phyloP scores from a whole-genome alignment of 2,888 invertebrate species.

The Tetragonisca angustula region DNA sequence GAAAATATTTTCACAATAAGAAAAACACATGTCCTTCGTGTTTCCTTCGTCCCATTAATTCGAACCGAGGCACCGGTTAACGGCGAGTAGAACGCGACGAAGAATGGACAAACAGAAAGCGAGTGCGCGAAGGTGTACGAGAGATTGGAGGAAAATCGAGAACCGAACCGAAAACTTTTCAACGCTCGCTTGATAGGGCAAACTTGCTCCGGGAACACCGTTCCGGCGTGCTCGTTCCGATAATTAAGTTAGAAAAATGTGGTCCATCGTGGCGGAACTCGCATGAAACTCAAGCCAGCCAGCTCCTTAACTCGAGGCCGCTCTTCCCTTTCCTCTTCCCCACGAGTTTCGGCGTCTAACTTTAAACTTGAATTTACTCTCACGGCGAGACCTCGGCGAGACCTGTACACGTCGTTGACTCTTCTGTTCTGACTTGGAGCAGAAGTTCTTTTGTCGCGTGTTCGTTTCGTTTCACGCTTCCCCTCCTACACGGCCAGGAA shows the following conservation, averaged over 20 bases:
- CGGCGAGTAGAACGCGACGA: conserved; percentile 60
- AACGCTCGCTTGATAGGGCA: conserved; percentile 62
- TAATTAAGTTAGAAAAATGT: conserved; percentile 81
- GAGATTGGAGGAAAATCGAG: conserved; percentile 55
- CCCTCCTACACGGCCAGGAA: background rate
- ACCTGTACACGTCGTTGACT: conserved; percentile 63
- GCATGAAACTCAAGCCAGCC: conserved; percentile 59
- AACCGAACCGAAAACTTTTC: conserved; percentile 71
- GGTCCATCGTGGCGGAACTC: conserved; percentile 68
- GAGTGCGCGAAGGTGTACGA: conserved; percentile 8
- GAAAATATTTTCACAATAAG: no score
- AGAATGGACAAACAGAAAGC: conserved; percentile 56
- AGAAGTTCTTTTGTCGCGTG: conserved; percentile 54
- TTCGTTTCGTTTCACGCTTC: conserved; percentile 39
- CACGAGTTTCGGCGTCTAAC: conserved; percentile 58
- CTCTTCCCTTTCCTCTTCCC: conserved; percentile 16
- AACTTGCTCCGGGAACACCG: conserved; percentile 58
- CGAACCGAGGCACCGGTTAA: conserved; percentile 55
- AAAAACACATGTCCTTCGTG: background rate
- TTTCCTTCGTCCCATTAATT: conserved; percentile 12
- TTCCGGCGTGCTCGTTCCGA: conserved; percentile 69
- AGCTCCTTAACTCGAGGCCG: conserved; percentile 55
- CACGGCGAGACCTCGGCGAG: conserved; percentile 27
- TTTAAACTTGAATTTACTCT: conserved; percentile 73
- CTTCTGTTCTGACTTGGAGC: conserved; percentile 50